Base-by-base conservation (phyloP, 2,888 invertebrate genomes). In the Cataglyphis albicans region DNA sequence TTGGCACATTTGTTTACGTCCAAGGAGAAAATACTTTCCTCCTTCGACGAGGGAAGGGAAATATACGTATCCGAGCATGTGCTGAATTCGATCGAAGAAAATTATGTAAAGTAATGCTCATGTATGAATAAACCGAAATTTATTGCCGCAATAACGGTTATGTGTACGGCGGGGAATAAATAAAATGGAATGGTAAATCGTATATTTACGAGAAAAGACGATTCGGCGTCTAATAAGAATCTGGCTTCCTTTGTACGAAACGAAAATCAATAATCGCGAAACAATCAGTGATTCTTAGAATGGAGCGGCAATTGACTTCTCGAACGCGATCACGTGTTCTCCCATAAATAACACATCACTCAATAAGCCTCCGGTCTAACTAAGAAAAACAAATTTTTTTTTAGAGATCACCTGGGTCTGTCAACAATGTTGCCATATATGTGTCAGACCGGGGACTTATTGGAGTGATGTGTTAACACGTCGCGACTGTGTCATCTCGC, bases 191-290 rank as follows among this genome's bases (percentile, higher is more conserved):
- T 59, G 25, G 70, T 21, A 32, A 59, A 59, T 78, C 70, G 44
- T 70, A 78, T 80, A 59, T 80, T 59, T 72, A 75, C 81, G 32
- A 38, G 44, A n/a, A 21, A 44, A 29, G 67, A 67, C 67, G 55
- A 67, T n/a, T n/a, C n/a, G 25, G 25, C 38, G 9, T n/a, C 52
- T 52, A 52, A 67, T 48, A 67, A 38, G 76, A 55, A 38, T 41
- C 67, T n/a, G 25, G 59, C 25, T 35, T 65, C 12, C 32, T n/a
- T 3, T 3, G 38, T 55, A 18, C 38, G 64, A 55, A 75, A 59
- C 59, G 80, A 61, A 35, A 63, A 64, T 81, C 81, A 76, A 63
- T 81, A 73, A 74, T 65, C 57, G 76, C 32, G 57, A 82, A 82
- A 65, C 55, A 82, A 75, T 78, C 44, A 59, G 44, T 41, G 52